Evolutionary conservation across 2,113 vertebrate species (phyloP), one percentile per base, ranked within the genome.

Genomic region (Himantopus leucocephalus): DNA sequence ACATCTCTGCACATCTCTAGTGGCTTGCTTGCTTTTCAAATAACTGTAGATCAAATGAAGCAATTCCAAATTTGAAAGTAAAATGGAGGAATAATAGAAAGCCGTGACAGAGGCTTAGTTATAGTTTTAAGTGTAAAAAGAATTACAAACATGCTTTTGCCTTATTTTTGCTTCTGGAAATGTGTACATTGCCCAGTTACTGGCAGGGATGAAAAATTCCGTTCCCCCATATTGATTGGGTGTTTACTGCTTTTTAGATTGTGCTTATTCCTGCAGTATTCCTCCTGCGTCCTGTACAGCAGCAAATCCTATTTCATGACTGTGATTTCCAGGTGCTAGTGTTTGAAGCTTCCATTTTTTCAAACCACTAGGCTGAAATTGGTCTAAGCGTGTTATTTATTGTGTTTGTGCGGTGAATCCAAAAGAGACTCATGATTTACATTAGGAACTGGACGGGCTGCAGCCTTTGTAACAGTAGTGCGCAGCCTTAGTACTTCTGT

Each of bases 151-250:
- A 12, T 39, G 5, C 13, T 43, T 76, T 60, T 52, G 24, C 23
- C 16, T 62, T 55, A 45, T 30, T 73, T 83, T 48, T 50, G 23
- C 16, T 60, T 45, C 23, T 56, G 50, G 45, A 82, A 41, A 45
- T 8, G 12, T 12, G 5, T 39, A 26, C 5, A 5, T 63, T 84
- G 34, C 16, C 32, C 0, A 0, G 5, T 83, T n/a, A 21, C 22
- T 72, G 60, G 14, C 22, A 22, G 16, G 56, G 23, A 23, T 39
- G 32, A 43, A 70, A 66, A 35, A 8, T 32, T 43, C 7, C 18
- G 20, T 72, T 73, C 14, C 4, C 21, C 20, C 2, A 1, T 35
- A 17, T 55, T 60, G 60, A 8, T 37, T 9, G 19, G 6, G 9
- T 60, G 3, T 17, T 72, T 24, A 21, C n/a, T 39, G 50, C 12